Evolutionary conservation across 2,888 invertebrate genomes (phyloP).

Genomic region (Cephonodes hylas): DNA sequence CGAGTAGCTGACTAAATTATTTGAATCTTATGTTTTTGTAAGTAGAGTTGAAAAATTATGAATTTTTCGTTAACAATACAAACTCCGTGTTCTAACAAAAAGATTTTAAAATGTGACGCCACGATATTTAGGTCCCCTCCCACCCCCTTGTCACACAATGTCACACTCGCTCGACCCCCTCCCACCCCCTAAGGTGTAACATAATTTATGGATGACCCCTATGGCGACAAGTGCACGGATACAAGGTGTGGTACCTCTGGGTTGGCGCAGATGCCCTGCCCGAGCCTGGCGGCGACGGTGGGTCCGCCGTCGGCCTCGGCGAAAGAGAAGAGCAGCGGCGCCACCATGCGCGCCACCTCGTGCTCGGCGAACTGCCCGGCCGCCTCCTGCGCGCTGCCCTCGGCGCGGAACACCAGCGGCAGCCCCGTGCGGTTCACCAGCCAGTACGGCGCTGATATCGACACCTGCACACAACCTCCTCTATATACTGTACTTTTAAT

Average conservation of each 20-base stretch:
- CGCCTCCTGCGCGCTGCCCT: slow-evolving; percentile 87
- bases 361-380: slow-evolving; percentile 97
- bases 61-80: no score
- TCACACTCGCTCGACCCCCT: no score
- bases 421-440: slow-evolving; percentile 97
- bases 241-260: slow-evolving; percentile 49
- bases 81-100: no score
- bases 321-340: slow-evolving; percentile 96
- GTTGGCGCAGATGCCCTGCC: slow-evolving; percentile 79
- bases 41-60: no score
- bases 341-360: slow-evolving; percentile 95
- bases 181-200: no score
- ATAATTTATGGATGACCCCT: no score
- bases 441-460: slow-evolving; percentile 94
- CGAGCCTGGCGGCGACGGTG: slow-evolving; percentile 88
- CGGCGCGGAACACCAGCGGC: slow-evolving; percentile 97
- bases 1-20: no score
- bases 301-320: slow-evolving; percentile 93
- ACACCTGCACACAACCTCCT: slow-evolving; percentile 76
- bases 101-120: no score
- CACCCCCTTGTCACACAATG: no score
- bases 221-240: background rate
- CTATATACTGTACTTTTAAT: background rate
- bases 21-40: no score
- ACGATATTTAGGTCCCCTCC: no score